These are phyloP conservation scores for Thunnus albacares DNA, from an alignment of 2,797 vertebrate species.

Conservation along the genomic window DNA sequence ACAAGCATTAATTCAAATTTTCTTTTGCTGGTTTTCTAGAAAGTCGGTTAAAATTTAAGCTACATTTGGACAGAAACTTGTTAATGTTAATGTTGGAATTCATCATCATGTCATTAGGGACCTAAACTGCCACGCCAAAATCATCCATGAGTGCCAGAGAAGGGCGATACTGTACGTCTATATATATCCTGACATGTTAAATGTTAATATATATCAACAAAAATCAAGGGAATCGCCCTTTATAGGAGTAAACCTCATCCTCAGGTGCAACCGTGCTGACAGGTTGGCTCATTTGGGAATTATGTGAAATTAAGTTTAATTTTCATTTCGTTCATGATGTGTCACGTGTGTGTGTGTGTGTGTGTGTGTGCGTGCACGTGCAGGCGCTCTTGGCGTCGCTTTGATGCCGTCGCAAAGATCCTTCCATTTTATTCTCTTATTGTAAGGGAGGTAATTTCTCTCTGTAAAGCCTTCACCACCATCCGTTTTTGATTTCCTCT, in stretches of 20 bases:
- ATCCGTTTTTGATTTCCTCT: conserved; percentile 56
- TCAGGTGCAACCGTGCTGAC: not conserved
- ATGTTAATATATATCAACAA: too few relatives aligned
- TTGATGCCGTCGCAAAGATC: conserved; percentile 57
- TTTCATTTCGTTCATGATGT: conserved; percentile 6
- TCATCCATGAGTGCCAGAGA: too few relatives aligned
- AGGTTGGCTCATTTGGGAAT: not conserved
- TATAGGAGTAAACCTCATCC: not conserved
- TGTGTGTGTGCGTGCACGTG: not conserved
- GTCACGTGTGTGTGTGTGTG: conserved; percentile 1
- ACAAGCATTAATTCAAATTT: too few relatives aligned
- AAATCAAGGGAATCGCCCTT: not conserved
- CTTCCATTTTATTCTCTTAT: conserved; percentile 34
- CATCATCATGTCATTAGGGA: too few relatives aligned
- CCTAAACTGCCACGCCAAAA: too few relatives aligned
- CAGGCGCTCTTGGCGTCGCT: conserved; percentile 21
- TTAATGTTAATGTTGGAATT: too few relatives aligned
- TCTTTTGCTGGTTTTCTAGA: too few relatives aligned
- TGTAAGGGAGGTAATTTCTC: conserved; percentile 40
- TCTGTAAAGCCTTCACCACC: conserved; percentile 31
- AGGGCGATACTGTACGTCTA: too few relatives aligned
- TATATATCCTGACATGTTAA: too few relatives aligned
- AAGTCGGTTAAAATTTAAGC: too few relatives aligned
- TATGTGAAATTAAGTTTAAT: not conserved
- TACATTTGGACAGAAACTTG: too few relatives aligned